Base-by-base conservation (phyloP, 2,888 invertebrate species). In the Phragmatobia fuliginosa region DNA sequence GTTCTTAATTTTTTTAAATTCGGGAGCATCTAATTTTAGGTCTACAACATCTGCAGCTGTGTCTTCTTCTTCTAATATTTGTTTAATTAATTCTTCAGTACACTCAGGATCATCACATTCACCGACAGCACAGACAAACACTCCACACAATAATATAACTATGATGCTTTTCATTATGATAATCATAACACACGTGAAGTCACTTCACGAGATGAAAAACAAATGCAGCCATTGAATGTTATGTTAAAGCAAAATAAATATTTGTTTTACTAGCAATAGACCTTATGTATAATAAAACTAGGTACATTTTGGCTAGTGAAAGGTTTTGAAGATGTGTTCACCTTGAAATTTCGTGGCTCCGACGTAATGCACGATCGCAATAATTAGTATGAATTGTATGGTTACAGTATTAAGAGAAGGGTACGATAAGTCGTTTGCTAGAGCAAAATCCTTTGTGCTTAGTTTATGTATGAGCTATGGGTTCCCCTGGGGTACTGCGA, bases 341-440 rank as follows among this genome's bases (percentile, higher is more conserved):
- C 91, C 91, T 91, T 92, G 91, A 81, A 83, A 85, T 81, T 86
- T 88, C 87, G 87, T 88, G 88, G 83, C 83, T 85, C 79, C 72
- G 73, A 91, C 91, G 91, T 92, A 91, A 88, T 84, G 80, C 81
- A 87, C 87, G 85, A 80, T 80, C 80, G 71, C 80, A 74, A 81
- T 84, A 87, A 89, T 89, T 88, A 89, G 79, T 74, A 74, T 75
- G 80, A 79, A 83, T 86, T 82, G 79, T 72, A 80, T 76, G 82
- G 83, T 2, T 62, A 67, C 68, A 28, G 61, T 82, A 63, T 63
- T 60, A 63, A 38, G 36, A 66, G 69, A 59, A 67, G 81, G 74
- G 79, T 59, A 25, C 14, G 73, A 79, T 77, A 81, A 56, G 16
- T 28, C 2, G 28, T 52, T 25, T 52, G 14, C 11, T 25, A 25